Evolutionary conservation across 2,113 vertebrate genomes (phyloP), one percentile per base, ranked within the genome.

Genomic region (Leucosticte australis): DNA sequence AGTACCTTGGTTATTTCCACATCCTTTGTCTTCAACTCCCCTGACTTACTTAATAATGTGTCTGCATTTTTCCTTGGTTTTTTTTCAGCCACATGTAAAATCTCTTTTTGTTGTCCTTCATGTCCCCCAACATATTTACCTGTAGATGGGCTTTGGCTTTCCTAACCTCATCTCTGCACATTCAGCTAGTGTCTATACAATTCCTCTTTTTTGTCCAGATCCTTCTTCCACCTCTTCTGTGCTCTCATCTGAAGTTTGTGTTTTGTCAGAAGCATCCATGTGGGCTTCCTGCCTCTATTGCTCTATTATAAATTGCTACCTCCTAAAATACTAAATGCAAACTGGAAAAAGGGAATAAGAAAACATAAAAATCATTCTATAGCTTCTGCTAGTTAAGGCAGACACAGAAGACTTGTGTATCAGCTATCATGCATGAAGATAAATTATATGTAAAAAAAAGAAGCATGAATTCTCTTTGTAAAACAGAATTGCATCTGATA

Each of bases 41-140:
- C 26, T 55, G 13, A 35, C 35, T 63, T 31, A 41, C 68, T 69
- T 42, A 33, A 62, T 10, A 35, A 15, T 11, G 31, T 33, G 26
- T 4, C 15, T 0, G 0, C 10, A 69, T 47, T 69, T 76, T 55
- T 35, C 21, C 18, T 55, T n/a, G 7, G 4, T 27, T 71, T 53
- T 30, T 56, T 53, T n/a, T 8, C 30, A 62, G 30, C 3, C 21
- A 49, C 12, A 11, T 20, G 8, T 20, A 69, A 55, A 55, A 83
- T 56, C 31, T 62, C 19, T 46, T 60, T 65, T 31, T 62, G 11
- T 27, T 62, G 35, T 28, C 41, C 30, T 47, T 69, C 11, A 23
- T 20, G 35, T 83, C 18, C 21, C 31, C 69, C 69, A 35, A 49
- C 15, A 28, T 42, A 55, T 49, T 47, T 55, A 49, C 4, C 10